phyloP scores from a whole-genome alignment of 2,797 vertebrate species.

The Hybognathus amarus region DNA sequence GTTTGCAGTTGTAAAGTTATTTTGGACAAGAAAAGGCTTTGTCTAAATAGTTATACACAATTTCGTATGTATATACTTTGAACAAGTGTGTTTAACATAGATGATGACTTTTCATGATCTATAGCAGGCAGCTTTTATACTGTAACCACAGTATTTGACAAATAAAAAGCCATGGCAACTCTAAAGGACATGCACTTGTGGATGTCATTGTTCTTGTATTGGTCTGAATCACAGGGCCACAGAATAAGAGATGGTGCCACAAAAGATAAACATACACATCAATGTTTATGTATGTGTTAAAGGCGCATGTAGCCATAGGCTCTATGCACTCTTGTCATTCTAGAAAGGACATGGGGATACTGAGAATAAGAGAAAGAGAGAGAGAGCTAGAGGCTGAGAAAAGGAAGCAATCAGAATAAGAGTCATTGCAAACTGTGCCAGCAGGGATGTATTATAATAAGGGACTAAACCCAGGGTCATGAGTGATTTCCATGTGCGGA shows the following conservation, averaged over 20 bases:
- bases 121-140: not conserved
- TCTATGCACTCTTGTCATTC: conserved; percentile 42
- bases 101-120: not conserved
- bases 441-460: conserved; percentile 23
- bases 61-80: not conserved
- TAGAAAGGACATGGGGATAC: conserved; percentile 41
- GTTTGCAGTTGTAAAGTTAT: not conserved
- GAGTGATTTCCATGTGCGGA: not conserved
- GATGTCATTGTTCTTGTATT: conserved; percentile 25
- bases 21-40: not conserved
- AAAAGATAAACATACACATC: conserved; percentile 53
- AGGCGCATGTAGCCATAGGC: conserved; percentile 42
- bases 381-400: not conserved
- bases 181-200: conserved; percentile 22
- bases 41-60: not conserved
- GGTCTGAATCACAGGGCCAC: conserved; percentile 24
- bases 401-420: conserved; percentile 19
- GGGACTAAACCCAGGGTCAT: conserved; percentile 11
- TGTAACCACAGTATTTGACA: conserved; percentile 21
- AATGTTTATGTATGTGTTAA: conserved; percentile 49
- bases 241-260: conserved; percentile 23
- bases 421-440: conserved; percentile 25
- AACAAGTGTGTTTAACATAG: not conserved
- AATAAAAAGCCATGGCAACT: conserved; percentile 33
- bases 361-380: not conserved